Evolutionary conservation across 35 echinoderm and acorn worm species (phyloP).

Genomic region (Ptychodera flava): DNA sequence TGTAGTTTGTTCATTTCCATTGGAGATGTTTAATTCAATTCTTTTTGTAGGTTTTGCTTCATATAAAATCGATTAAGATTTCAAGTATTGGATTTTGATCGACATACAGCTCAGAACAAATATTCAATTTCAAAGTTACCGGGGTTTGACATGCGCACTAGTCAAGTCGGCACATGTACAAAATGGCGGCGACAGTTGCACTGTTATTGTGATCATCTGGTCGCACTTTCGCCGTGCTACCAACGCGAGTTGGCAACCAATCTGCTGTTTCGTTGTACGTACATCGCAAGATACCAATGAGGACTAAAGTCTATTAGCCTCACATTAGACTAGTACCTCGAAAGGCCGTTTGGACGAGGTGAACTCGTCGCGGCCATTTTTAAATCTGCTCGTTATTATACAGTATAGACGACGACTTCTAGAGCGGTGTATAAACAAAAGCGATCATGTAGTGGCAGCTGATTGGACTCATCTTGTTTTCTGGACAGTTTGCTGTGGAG

Average conservation of each 20-base stretch:
- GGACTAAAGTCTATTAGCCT: not conserved
- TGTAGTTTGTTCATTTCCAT: no score
- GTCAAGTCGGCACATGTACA: slow-evolving; percentile 9
- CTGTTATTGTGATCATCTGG: not conserved
- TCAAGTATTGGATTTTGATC: no score
- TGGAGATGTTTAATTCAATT: no score
- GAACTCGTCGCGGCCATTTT: not conserved
- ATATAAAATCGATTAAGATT: no score
- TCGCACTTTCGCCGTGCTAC: not conserved
- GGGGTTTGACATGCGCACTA: slow-evolving; percentile 16
- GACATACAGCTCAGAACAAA: no score
- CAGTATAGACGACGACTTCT: not conserved
- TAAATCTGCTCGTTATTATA: not conserved
- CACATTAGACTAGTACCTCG: not conserved
- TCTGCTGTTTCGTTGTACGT: not conserved
- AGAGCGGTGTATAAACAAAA: not conserved
- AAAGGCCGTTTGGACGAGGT: not conserved
- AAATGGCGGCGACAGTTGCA: slow-evolving; percentile 18
- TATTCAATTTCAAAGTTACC: no score
- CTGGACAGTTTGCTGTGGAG: not conserved
- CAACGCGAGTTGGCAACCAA: not conserved
- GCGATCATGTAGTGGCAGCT: not conserved
- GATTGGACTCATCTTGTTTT: not conserved
- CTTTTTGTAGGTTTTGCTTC: no score
- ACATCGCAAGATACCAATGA: not conserved